Conservation (phyloP, 64 coral and sea anemone species). For the Pocillopora verrucosa region DNA sequence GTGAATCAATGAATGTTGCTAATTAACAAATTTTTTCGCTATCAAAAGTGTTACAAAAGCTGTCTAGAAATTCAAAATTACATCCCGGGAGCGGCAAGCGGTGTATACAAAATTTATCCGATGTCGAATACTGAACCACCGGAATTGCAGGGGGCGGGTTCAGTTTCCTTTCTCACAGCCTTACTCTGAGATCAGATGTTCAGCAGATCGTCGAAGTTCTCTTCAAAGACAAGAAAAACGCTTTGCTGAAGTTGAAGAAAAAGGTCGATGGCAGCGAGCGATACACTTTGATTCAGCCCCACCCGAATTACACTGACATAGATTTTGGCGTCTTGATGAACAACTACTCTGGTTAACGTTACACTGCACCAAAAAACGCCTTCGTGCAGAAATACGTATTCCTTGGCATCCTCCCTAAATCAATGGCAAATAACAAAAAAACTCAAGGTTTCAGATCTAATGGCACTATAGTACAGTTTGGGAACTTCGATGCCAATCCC, state of each 20-base stretch:
- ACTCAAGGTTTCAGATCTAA: slow-evolving; percentile 59
- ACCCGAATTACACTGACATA: neutral
- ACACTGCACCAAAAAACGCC: slow-evolving; percentile 10
- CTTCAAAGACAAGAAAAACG: slow-evolving; percentile 56
- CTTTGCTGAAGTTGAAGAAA: slow-evolving; percentile 47
- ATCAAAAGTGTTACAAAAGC: neutral
- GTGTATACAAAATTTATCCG: slow-evolving; percentile 27
- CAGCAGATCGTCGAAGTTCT: slow-evolving; percentile 3
- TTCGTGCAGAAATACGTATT: slow-evolving; percentile 51
- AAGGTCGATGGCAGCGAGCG: slow-evolving; percentile 27
- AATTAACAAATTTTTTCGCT: no score
- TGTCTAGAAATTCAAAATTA: slow-evolving; percentile 17
- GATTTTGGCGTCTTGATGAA: slow-evolving; percentile 28
- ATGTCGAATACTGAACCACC: neutral
- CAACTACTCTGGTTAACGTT: slow-evolving; percentile 38
- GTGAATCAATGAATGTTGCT: no score
- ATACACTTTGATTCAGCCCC: slow-evolving; percentile 49
- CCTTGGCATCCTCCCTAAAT: neutral
- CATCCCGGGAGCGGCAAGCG: slow-evolving; percentile 16
- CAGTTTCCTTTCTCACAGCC: slow-evolving; percentile 55
- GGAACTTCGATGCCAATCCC: slow-evolving; percentile 62
- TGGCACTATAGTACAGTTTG: neutral
- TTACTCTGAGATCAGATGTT: neutral
- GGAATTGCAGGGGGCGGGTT: no score
- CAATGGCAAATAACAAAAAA: neutral